phyloP scores from a whole-genome alignment of 2,113 vertebrate species.

The Athene noctua region DNA sequence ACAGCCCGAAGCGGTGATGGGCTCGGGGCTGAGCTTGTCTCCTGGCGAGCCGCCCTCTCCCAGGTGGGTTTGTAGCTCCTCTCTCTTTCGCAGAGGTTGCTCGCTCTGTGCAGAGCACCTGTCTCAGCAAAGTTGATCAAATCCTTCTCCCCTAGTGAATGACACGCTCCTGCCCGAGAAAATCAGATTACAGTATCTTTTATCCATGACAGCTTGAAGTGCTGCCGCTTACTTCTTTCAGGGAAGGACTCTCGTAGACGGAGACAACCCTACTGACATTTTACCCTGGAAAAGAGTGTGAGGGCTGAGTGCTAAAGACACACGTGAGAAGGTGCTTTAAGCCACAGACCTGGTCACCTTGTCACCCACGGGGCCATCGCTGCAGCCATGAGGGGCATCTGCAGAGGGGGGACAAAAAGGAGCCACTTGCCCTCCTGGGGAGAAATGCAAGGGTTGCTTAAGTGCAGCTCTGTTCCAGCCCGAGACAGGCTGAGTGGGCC shows the following conservation, averaged over 20 bases:
- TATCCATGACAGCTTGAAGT: background rate
- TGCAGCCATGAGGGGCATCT: background rate
- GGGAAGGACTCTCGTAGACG: background rate
- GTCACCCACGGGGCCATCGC: background rate
- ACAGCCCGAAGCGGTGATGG: background rate
- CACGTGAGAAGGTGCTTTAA: background rate
- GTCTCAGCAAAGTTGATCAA: background rate
- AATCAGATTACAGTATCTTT: background rate
- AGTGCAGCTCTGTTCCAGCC: background rate
- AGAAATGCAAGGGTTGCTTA: background rate
- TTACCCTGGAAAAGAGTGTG: background rate
- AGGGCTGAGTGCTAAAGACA: background rate
- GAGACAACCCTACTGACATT: background rate
- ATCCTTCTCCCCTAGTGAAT: background rate
- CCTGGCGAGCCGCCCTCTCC: background rate
- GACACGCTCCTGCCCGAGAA: background rate
- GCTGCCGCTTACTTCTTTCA: background rate
- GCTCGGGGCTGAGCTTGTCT: background rate
- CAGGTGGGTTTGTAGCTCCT: background rate
- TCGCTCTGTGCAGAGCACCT: background rate
- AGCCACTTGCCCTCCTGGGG: rapidly evolving
- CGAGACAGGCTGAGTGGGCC: background rate
- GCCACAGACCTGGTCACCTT: background rate
- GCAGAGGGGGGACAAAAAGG: background rate
- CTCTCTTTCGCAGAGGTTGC: background rate